Base-by-base conservation (phyloP, 2,797 vertebrate species). In the Lateolabrax maculatus region DNA sequence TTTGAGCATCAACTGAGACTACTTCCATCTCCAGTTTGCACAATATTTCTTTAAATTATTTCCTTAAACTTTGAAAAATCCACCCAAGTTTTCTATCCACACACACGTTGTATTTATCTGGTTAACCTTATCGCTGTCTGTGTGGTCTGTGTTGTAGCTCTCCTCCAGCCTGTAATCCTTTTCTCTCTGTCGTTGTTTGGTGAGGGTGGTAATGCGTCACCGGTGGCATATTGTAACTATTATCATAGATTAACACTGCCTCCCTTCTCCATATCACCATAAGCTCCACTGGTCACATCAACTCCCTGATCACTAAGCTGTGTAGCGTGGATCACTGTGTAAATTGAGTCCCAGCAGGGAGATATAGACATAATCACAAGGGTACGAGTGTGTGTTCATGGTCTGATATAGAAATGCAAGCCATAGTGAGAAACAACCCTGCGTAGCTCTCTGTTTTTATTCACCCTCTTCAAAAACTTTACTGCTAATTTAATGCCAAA, bases 221-320 rank as follows among this genome's bases (percentile, higher is more conserved):
- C 0, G 25, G 70, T 83, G 82, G 81, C 80, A 77, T 84, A 83
- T 83, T 85, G 71, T 67, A 88, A 76, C 84, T 90, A 83, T 93
- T 92, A 90, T 93, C 81, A 64, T 80, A 92, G 88, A 93, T 89
- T 88, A 89, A 85, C 90, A 89, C 86, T 79, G 84, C 64, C 75
- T 71, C 61, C 71, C 65, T 71, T 65, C 71, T 71, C 68, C 78
- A 39, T 88, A 89, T 93, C 87, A 72, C 49, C 58, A 48, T 85
- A 86, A 92, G 65, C 84, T 87, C 74, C 41, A 9, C 68, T 34
- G 67, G 87, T 80, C 74, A 76, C 74, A 87, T 84, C 77, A 52
- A 13, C 71, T 84, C 85, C 27, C 74, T 77, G 83, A 87, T 77
- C 90, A 82, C 79, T 76, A 77, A 88, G 83, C 85, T 67, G 77